A percentile compares a stretch with the other conserved stretches of the same genome.
Evolutionary conservation across 2,888 invertebrate species (phyloP).

Genomic region (Diplolepis rosae): DNA sequence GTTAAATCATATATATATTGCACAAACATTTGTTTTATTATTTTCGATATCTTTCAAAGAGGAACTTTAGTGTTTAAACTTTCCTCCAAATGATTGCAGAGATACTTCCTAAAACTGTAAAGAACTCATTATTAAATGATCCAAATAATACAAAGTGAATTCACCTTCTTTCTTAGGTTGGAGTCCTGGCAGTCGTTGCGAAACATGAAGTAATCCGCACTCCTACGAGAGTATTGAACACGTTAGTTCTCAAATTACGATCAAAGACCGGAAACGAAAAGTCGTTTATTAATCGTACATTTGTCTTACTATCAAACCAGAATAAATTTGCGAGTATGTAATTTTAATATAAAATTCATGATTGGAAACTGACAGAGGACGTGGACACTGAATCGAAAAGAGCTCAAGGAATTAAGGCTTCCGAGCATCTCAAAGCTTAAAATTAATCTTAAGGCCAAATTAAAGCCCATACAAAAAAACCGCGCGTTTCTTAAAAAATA

Average conservation of each 20-base stretch:
- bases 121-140: neutral
- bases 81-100: too few species aligned
- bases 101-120: neutral
- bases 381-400: slow-evolving; percentile 23
- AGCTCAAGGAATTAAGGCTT: neutral
- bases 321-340: neutral
- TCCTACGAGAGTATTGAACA: slow-evolving; percentile 71
- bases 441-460: neutral
- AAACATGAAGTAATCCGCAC: slow-evolving; percentile 58
- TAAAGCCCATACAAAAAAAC: neutral
- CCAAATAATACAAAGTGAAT: neutral
- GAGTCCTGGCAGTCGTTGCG: slow-evolving; percentile 34
- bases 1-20: too few species aligned
- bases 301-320: slow-evolving; percentile 26
- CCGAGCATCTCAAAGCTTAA: neutral
- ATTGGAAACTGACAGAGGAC: slow-evolving; percentile 15
- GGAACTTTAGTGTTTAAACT: too few species aligned
- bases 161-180: slow-evolving; percentile 36
- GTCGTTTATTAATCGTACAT: slow-evolving; percentile 31
- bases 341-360: neutral
- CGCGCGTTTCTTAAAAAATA: neutral
- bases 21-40: too few species aligned
- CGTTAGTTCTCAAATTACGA: slow-evolving; percentile 63
- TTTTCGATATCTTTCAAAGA: too few species aligned
- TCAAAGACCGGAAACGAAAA: slow-evolving; percentile 54